Evolutionary conservation across 2,888 invertebrate genomes (phyloP).

Genomic region (Rhagophthalmus giganteus): DNA sequence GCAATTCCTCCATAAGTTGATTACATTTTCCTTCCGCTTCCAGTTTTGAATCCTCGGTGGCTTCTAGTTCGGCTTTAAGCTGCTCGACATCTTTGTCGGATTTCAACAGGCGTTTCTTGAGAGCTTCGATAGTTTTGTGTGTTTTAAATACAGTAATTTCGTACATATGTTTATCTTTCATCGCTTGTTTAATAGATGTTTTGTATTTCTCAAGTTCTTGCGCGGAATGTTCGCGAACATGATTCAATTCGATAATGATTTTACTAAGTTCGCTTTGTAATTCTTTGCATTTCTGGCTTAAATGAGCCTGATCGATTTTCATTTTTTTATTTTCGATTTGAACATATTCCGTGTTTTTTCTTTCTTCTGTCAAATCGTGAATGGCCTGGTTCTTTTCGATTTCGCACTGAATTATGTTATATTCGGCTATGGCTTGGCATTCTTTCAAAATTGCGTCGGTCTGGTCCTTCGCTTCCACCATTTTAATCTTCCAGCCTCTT

Average conservation of each 20-base stretch:
- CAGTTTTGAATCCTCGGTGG: constrained; percentile 46
- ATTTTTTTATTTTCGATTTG: constrained; percentile 28
- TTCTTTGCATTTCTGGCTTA: constrained; percentile 31
- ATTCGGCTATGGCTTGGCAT: constrained; percentile 60
- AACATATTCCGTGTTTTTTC: constrained; percentile 31
- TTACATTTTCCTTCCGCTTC: constrained; percentile 46
- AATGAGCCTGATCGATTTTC: constrained; percentile 22
- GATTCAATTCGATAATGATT: constrained; percentile 34
- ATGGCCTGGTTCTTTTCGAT: constrained; percentile 58
- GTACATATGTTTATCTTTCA: constrained; percentile 61
- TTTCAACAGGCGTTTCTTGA: constrained; percentile 61
- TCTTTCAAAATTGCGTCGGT: constrained; percentile 59
- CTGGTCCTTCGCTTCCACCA: constrained; percentile 55
- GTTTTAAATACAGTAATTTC: constrained; percentile 64
- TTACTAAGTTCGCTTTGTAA: constrained; percentile 32
- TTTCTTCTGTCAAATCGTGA: constrained; percentile 41
- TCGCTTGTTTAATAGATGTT: constrained; percentile 55
- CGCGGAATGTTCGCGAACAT: constrained; percentile 21
- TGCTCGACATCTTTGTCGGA: constrained; percentile 64
- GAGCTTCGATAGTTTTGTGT: constrained; percentile 62
- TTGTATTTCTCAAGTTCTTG: constrained; percentile 43
- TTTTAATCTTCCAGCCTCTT: constrained; percentile 50
- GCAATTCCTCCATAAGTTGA: constrained; percentile 42
- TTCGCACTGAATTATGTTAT: constrained; percentile 59
- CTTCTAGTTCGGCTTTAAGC: constrained; percentile 54